phyloP scores from a whole-genome alignment of 2,888 invertebrate genomes.

The Papilio demoleus region DNA sequence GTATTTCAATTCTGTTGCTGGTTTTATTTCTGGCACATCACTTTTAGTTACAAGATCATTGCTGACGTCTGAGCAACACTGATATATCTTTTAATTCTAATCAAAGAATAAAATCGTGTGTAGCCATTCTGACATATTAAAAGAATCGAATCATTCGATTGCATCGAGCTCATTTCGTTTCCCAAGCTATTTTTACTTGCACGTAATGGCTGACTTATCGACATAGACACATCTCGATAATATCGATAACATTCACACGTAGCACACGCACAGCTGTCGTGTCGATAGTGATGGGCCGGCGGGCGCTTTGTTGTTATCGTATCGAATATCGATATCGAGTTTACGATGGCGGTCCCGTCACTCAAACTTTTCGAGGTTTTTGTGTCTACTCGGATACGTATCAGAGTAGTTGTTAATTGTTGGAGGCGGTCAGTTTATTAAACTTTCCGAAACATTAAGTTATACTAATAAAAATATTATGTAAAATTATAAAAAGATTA shows the following conservation, averaged over 20 bases:
- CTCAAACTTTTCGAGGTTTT: slow-evolving; percentile 78
- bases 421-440: slow-evolving; percentile 23
- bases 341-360: slow-evolving; percentile 81
- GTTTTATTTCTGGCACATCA: background rate
- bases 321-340: slow-evolving; percentile 74
- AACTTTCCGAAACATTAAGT: slow-evolving; percentile 5
- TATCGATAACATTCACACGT: slow-evolving; percentile 82
- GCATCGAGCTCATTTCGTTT: slow-evolving; percentile 65
- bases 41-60: slow-evolving; percentile 1
- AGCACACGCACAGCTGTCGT: slow-evolving; percentile 77
- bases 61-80: slow-evolving; percentile 28
- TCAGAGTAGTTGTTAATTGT: slow-evolving; percentile 58
- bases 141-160: slow-evolving; percentile 52
- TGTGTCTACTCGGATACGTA: slow-evolving; percentile 65
- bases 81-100: slow-evolving; percentile 30
- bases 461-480: too few species aligned
- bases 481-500: too few species aligned
- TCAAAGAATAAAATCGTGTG: slow-evolving; percentile 37
- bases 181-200: slow-evolving; percentile 65
- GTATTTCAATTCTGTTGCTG: background rate
- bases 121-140: slow-evolving; percentile 44
- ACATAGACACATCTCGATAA: slow-evolving; percentile 73
- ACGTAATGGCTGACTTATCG: slow-evolving; percentile 77
- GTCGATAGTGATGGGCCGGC: slow-evolving; percentile 77
- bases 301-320: slow-evolving; percentile 78